Evolutionary conservation across 2,797 vertebrate genomes (phyloP).

Genomic region (Falco biarmicus): DNA sequence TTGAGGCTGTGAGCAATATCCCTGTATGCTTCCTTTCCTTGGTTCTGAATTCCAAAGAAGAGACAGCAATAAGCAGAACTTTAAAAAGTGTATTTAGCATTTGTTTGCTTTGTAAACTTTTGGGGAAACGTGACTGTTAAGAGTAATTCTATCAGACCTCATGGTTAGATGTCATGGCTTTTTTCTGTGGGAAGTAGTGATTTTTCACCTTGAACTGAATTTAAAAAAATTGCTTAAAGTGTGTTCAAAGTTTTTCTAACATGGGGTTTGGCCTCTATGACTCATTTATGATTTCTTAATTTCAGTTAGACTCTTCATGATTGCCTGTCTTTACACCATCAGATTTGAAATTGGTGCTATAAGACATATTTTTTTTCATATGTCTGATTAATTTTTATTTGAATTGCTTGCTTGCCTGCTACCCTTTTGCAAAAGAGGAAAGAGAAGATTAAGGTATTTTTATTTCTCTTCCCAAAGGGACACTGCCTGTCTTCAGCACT

Average conservation of each 20-base stretch:
- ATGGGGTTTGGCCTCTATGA: accelerated
- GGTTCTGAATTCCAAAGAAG: not conserved
- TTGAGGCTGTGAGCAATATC: not conserved
- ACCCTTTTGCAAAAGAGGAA: not conserved
- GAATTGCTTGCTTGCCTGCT: not conserved
- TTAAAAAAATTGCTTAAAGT: not conserved
- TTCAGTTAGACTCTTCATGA: not conserved
- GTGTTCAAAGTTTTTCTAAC: not conserved
- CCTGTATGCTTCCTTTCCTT: not conserved
- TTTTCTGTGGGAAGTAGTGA: not conserved
- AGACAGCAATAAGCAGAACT: not conserved
- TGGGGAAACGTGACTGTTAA: not conserved
- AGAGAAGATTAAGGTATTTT: not conserved
- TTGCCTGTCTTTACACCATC: not conserved
- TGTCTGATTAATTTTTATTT: not conserved
- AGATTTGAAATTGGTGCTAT: not conserved
- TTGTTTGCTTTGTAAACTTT: not conserved
- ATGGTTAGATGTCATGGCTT: not conserved
- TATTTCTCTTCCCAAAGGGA: not conserved
- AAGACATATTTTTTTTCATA: not conserved
- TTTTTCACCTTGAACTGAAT: not conserved
- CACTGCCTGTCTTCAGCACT: not conserved
- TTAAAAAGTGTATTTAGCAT: not conserved
- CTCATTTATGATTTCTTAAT: not conserved
- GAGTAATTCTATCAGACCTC: not conserved